A percentile compares a stretch with the other conserved stretches of the same genome.
Conservation (phyloP, 2,113 vertebrate genomes). For the Oxyura jamaicensis region DNA sequence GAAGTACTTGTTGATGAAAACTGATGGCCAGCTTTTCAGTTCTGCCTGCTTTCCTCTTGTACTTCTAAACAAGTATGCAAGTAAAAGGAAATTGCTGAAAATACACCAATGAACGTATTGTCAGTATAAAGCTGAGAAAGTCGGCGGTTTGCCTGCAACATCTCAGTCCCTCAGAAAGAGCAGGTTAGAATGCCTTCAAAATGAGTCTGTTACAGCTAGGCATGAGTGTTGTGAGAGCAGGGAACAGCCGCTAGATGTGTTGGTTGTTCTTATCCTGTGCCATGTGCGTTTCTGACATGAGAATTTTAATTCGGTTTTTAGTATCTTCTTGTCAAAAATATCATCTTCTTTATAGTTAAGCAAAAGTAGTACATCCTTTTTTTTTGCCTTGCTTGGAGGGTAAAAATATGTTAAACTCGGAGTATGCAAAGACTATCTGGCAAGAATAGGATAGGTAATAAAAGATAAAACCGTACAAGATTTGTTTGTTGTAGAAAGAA, state of each 20-base stretch:
- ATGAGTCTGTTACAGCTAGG: background rate
- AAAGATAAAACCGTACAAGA: background rate
- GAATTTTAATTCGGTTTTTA: background rate
- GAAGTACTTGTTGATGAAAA: background rate
- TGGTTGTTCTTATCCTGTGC: background rate
- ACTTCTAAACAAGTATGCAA: accelerated
- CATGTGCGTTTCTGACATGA: background rate
- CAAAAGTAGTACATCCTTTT: background rate
- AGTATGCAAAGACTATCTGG: background rate
- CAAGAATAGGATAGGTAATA: background rate
- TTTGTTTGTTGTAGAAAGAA: background rate
- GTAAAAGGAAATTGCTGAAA: background rate
- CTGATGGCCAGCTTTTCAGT: background rate
- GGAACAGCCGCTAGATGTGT: background rate
- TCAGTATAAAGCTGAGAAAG: background rate
- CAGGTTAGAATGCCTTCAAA: background rate
- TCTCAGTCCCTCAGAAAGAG: background rate
- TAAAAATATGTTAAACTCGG: background rate
- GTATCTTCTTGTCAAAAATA: background rate
- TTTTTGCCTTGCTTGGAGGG: background rate
- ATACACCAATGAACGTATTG: background rate
- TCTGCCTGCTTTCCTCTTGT: background rate
- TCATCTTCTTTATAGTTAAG: accelerated
- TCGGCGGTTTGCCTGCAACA: background rate
- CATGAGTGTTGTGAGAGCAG: too few relatives aligned